Evolutionary conservation across 35 echinoderm and acorn worm species (phyloP).

Genomic region (Amphiura filiformis): DNA sequence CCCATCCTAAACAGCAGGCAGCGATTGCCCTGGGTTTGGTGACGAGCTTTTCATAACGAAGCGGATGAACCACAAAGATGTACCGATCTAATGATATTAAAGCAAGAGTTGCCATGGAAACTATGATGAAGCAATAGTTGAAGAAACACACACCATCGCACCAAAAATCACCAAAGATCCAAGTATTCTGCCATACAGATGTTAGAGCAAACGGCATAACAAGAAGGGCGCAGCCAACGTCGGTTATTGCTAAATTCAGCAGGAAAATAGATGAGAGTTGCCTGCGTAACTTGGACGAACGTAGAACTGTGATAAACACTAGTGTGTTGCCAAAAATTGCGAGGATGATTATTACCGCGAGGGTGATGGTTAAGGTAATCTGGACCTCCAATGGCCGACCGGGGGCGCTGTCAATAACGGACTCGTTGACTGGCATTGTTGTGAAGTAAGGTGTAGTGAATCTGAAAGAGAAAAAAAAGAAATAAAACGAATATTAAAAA

Average conservation of each 20-base stretch:
- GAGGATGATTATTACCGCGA: constrained; percentile 31
- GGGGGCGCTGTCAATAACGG: not conserved
- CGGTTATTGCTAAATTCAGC: constrained; percentile 74
- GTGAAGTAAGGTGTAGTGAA: too few species aligned
- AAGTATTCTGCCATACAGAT: constrained; percentile 52
- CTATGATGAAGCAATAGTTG: constrained; percentile 95
- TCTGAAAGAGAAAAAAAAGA: too few species aligned
- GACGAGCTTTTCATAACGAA: constrained; percentile 55
- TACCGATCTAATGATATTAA: constrained; percentile 75
- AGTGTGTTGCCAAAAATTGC: constrained; percentile 59
- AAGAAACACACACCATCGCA: constrained; percentile 80
- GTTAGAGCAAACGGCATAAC: constrained; percentile 84
- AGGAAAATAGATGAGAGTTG: constrained; percentile 72
- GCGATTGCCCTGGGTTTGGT: constrained; percentile 28
- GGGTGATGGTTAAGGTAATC: constrained; percentile 31
- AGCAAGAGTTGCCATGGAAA: constrained; percentile 83
- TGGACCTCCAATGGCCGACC: constrained; percentile 37
- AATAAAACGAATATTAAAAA: too few species aligned
- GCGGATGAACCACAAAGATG: constrained; percentile 72
- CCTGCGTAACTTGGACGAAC: constrained; percentile 10
- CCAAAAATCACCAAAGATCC: constrained; percentile 57
- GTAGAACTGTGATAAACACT: constrained; percentile 39
- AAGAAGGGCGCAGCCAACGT: constrained; percentile 58
- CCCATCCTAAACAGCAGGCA: constrained; percentile 31
- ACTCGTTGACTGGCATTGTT: not conserved